Base-by-base conservation (phyloP, 2,888 invertebrate species). In the Altica lythri region DNA sequence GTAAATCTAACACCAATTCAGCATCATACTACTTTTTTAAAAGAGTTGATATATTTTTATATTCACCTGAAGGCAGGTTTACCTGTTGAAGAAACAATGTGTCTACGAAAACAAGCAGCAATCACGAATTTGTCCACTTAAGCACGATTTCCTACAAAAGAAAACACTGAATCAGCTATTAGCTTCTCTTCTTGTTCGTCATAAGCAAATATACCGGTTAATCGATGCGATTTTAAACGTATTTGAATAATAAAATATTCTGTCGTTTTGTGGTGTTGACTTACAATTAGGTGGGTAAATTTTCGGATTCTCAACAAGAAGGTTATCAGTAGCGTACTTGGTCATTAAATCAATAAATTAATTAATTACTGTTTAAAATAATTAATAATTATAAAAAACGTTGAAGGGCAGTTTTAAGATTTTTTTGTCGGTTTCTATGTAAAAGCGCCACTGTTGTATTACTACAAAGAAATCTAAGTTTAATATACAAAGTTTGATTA, bases 201-300 rank as follows among this genome's bases (percentile, higher is more conserved):
- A 60, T 63, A 66, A 58, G 66, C 62, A 66, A 69, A 69, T 62
- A 67, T 49, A 35, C 55, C 58, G 58, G 60, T 64, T 69, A 68
- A 70, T 70, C 68, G 70, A 70, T 70, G 66, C 60, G 68, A 68
- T 70, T 70, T 70, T 67, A 65, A 70, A 63, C 61, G 66, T 68
- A 68, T 70, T 67, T 64, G 61, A 68, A 64, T 63, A 67, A 66
- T 65, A 63, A 68, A 66, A 66, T 63, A 57, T 57, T 49, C 46
- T 47, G 52, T 59, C 59, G 55, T 62, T 53, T 53, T 47, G 55
- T 49, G 53, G 53, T 68, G 61, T 68, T 69, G 64, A 68, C 67
- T 61, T 64, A 65, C 61, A 63, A 67, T 68, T 67, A 64, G 62
- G 61, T 46, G 58, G 57, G 61, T 61, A 60, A 59, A 61, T 59